Conservation (phyloP, 2,113 vertebrate species). For the Agelaius tricolor region DNA sequence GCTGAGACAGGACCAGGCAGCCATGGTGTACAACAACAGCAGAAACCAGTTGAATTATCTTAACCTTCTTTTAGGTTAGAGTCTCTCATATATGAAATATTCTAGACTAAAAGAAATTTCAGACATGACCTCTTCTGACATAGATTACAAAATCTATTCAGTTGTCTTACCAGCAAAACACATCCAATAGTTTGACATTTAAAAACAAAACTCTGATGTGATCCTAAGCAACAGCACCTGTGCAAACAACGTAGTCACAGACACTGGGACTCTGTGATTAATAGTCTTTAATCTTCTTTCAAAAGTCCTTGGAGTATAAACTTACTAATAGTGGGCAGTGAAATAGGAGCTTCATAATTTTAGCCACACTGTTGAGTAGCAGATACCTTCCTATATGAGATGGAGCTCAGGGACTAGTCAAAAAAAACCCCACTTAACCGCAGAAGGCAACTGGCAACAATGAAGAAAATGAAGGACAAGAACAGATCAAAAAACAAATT, state of each 20-base stretch:
- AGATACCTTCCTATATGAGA: not conserved
- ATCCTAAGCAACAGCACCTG: not conserved
- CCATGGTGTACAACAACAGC: not conserved
- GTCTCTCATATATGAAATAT: not conserved
- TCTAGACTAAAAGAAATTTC: not conserved
- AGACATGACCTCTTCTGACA: not conserved
- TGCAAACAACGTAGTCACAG: not conserved
- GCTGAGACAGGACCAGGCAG: not conserved
- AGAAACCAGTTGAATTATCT: not conserved
- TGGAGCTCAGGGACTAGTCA: not conserved
- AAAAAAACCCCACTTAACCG: not conserved
- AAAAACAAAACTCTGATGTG: not conserved
- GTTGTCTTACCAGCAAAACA: not conserved
- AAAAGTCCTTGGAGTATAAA: not conserved
- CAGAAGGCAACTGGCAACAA: not conserved
- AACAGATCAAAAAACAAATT: not conserved
- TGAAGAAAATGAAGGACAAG: not conserved
- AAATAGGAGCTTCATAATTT: conserved; percentile 1
- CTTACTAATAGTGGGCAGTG: not conserved
- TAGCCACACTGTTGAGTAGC: not conserved
- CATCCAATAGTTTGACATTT: not conserved
- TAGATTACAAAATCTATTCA: not conserved
- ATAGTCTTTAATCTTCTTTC: conserved; percentile 32
- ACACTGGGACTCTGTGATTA: conserved; percentile 13
- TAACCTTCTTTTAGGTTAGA: not conserved